These are phyloP conservation scores for Bicyclus anynana DNA, from an alignment of 1,140 invertebrate species.

Conservation along the genomic window DNA sequence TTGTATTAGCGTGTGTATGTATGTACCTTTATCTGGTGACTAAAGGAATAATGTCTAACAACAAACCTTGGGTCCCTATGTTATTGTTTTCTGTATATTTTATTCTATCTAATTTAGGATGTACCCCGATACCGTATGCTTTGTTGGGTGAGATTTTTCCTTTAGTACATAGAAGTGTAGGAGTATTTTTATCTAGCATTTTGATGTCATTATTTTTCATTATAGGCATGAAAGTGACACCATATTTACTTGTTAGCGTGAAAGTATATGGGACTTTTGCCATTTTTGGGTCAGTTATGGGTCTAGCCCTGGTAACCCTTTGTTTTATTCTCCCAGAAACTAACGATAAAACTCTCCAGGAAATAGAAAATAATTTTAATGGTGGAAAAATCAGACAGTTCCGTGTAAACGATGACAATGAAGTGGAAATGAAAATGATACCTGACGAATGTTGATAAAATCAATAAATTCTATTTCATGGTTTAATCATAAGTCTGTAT, in stretches of 20 bases:
- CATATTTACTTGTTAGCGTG: conserved; percentile 40
- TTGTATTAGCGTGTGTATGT: conserved; percentile 36
- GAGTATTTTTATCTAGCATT: conserved; percentile 38
- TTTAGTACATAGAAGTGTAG: conserved; percentile 45
- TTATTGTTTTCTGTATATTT: conserved; percentile 47
- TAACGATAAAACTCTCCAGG: conserved; percentile 53
- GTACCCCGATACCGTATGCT: conserved; percentile 53
- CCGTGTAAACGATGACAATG: conserved; percentile 22
- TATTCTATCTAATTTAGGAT: conserved; percentile 51
- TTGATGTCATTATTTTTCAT: conserved; percentile 35
- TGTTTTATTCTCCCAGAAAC: conserved; percentile 55
- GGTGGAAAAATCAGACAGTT: conserved; percentile 35
- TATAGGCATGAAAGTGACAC: conserved; percentile 44
- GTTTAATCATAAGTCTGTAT: no score
- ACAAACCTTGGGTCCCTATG: conserved; percentile 42
- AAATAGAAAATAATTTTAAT: conserved; percentile 57
- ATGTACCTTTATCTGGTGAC: conserved; percentile 37
- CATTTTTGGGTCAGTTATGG: conserved; percentile 39
- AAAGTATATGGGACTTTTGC: conserved; percentile 54
- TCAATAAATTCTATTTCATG: no score
- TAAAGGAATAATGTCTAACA: conserved; percentile 34
- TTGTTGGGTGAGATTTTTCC: conserved; percentile 58
- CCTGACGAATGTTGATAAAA: no score
- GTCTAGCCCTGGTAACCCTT: conserved; percentile 26
- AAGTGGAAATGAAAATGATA: conserved; percentile 30